These are phyloP conservation scores for Drosophila affinis DNA, from an alignment of 2,888 invertebrate genomes.

Conservation along the genomic window DNA sequence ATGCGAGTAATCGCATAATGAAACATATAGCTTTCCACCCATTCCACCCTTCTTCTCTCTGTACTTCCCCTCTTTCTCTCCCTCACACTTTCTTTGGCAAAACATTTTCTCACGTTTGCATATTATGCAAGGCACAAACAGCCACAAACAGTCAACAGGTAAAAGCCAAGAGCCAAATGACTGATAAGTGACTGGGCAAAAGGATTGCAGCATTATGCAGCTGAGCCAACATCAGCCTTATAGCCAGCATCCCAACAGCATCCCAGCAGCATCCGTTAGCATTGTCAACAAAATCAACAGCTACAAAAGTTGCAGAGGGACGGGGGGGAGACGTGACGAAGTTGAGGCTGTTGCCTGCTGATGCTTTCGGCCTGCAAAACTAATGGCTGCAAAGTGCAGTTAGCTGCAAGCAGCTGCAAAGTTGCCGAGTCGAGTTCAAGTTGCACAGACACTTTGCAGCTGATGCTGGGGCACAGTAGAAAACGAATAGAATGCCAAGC, in stretches of 20 bases:
- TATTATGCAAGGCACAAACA: slow-evolving; percentile 46
- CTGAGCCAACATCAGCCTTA: slow-evolving; percentile 63
- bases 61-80: slow-evolving; percentile 18
- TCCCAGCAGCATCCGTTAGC: slow-evolving; percentile 55
- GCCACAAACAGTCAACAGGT: background rate
- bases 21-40: slow-evolving; percentile 1
- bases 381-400: slow-evolving; percentile 71
- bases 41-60: background rate
- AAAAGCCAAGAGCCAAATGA: slow-evolving; percentile 27
- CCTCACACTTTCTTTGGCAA: slow-evolving; percentile 46
- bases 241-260: background rate
- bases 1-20: slow-evolving; percentile 46
- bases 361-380: slow-evolving; percentile 31
- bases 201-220: slow-evolving; percentile 45
- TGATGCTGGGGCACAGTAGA: slow-evolving; percentile 8
- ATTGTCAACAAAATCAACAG: slow-evolving; percentile 65
- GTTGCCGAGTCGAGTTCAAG: slow-evolving; percentile 69
- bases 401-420: slow-evolving; percentile 60
- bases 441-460: slow-evolving; percentile 38
- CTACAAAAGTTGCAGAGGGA: slow-evolving; percentile 29
- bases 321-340: slow-evolving; percentile 9
- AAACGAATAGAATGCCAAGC: background rate
- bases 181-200: slow-evolving; percentile 64
- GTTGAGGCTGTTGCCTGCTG: slow-evolving; percentile 23
- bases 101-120: slow-evolving; percentile 66